Evolutionary conservation across 2,797 vertebrate genomes (phyloP).

Genomic region (Artibeus jamaicensis): DNA sequence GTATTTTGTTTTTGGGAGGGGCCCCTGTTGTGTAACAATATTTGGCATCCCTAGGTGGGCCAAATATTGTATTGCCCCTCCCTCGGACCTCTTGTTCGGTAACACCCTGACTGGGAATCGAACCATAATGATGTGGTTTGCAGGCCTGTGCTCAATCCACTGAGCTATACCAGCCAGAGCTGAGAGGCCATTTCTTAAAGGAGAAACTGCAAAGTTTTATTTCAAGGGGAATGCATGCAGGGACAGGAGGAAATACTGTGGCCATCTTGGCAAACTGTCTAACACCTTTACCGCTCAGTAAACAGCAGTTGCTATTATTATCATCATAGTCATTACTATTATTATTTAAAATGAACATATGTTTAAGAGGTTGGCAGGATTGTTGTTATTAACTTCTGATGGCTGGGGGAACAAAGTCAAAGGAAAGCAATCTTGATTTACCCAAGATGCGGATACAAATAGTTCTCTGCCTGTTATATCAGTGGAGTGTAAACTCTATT

Average conservation of each 20-base stretch:
- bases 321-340: not conserved
- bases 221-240: not conserved
- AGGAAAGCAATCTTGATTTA: not conserved
- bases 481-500: not conserved
- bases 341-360: not conserved
- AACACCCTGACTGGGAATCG: too few relatives aligned
- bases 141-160: too few relatives aligned
- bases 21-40: too few relatives aligned
- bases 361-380: not conserved
- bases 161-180: too few relatives aligned
- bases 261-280: not conserved
- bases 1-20: too few relatives aligned
- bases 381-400: not conserved
- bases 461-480: not conserved
- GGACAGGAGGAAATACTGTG: not conserved
- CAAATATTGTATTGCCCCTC: too few relatives aligned
- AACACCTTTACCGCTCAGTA: not conserved
- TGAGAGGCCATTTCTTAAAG: not conserved
- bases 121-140: too few relatives aligned
- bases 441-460: not conserved
- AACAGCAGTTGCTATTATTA: not conserved
- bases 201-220: not conserved
- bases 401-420: not conserved
- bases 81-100: too few relatives aligned
- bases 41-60: too few relatives aligned